Percentiles rank a stretch among this genome's conserved stretches.
phyloP scores from a whole-genome alignment of 1,140 invertebrate species.

The Drosophila watanabei region DNA sequence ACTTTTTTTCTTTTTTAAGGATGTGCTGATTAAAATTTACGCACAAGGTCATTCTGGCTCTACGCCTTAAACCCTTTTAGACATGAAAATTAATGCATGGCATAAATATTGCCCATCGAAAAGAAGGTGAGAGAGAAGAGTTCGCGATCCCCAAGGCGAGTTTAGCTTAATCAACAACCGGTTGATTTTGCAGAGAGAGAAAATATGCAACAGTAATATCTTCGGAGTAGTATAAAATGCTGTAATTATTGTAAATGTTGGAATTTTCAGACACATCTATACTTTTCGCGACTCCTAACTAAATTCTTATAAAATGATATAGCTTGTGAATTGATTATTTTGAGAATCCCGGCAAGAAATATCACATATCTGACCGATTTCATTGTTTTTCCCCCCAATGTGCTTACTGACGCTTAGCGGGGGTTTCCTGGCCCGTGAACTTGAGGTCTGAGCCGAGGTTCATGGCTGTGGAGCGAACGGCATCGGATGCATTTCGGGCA shows the following conservation, averaged over 20 bases:
- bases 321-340: neutral
- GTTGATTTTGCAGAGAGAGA: conserved; percentile 21
- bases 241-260: neutral
- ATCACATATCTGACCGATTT: neutral
- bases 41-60: conserved; percentile 69
- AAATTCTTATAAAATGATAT: neutral
- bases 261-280: neutral
- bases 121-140: conserved; percentile 10
- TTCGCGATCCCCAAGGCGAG: conserved; percentile 41
- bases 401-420: neutral
- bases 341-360: neutral
- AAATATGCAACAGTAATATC: neutral
- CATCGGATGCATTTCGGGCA: conserved; percentile 28
- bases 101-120: conserved; percentile 72
- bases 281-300: neutral
- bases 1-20: conserved; percentile 46
- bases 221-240: too few relatives aligned
- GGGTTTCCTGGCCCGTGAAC: conserved; percentile 28
- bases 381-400: neutral
- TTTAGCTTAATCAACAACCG: conserved; percentile 56
- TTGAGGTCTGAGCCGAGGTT: conserved; percentile 42
- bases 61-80: conserved; percentile 44
- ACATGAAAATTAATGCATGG: conserved; percentile 77
- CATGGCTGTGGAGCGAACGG: conserved; percentile 33
- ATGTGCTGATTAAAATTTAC: conserved; percentile 76